A percentile compares a stretch with the other conserved stretches of the same genome.
phyloP scores from a whole-genome alignment of 1,140 invertebrate species.

The Mizuhopecten yessoensis region DNA sequence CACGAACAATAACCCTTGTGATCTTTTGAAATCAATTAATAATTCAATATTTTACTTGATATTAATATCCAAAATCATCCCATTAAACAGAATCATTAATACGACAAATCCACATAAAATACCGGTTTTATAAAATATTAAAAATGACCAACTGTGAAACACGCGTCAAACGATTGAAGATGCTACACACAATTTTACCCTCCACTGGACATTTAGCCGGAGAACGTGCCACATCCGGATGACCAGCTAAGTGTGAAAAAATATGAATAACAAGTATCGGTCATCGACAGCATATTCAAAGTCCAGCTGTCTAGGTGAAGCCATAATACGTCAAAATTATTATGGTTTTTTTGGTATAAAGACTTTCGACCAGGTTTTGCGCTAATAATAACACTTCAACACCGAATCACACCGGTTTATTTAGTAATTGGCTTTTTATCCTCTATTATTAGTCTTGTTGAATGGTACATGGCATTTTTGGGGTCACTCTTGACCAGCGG shows the following conservation, averaged over 20 bases:
- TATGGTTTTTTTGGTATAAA: not conserved
- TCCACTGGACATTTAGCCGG: not conserved
- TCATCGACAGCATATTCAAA: not conserved
- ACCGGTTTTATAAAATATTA: not conserved
- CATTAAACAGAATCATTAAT: not conserved
- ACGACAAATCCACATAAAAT: not conserved
- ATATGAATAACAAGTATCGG: not conserved
- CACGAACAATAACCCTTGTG: too few species aligned
- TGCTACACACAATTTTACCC: not conserved
- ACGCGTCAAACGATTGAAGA: not conserved
- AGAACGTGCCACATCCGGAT: constrained; percentile 10
- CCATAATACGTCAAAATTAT: not conserved
- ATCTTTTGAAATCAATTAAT: not conserved
- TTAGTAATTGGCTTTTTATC: constrained; percentile 35
- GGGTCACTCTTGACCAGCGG: not conserved
- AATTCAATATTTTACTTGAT: not conserved
- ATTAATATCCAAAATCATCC: not conserved
- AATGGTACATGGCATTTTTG: not conserved
- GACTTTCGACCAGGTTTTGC: not conserved
- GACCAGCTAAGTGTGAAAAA: not conserved
- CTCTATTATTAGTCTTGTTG: not conserved
- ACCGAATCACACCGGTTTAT: not conserved
- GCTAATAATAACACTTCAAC: not conserved
- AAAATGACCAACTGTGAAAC: constrained; percentile 6
- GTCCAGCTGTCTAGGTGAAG: not conserved